Evolutionary conservation across 23 tunicate genomes (phyloP).

Genomic region (Trididemnum clinides): DNA sequence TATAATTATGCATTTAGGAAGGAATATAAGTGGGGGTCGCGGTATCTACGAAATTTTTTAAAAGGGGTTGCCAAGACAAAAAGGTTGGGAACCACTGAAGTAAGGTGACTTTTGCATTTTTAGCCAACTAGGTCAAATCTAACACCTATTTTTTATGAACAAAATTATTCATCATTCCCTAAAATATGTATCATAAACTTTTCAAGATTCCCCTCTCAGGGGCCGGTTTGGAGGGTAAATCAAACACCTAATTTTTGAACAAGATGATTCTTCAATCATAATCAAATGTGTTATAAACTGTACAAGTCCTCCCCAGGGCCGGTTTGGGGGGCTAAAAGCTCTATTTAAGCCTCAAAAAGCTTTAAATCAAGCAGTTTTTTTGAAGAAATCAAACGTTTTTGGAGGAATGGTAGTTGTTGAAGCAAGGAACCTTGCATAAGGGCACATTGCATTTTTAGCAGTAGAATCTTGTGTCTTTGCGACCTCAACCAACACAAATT

Average conservation of each 20-base stretch:
- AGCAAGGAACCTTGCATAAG: background rate
- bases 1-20: no score
- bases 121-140: slow-evolving; percentile 18
- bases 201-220: slow-evolving; percentile 19
- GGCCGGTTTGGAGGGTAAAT: slow-evolving; percentile 2
- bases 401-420: background rate
- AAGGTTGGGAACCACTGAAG: no score
- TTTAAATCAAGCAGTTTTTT: slow-evolving; percentile 8
- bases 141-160: background rate
- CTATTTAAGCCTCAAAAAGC: slow-evolving; percentile 3
- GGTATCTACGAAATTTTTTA: no score
- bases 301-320: slow-evolving; percentile 18
- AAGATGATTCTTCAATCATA: slow-evolving; percentile 19
- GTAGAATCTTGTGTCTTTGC: slow-evolving; percentile 23
- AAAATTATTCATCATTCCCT: slow-evolving; percentile 8
- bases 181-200: slow-evolving; percentile 3
- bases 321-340: background rate
- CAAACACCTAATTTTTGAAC: slow-evolving; percentile 16
- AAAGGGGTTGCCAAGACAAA: no score
- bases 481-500: no score
- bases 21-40: no score
- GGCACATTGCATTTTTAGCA: slow-evolving; percentile 21
- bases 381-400: slow-evolving; percentile 21
- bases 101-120: slow-evolving; percentile 6
- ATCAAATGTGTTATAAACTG: slow-evolving; percentile 10